Evolutionary conservation across 2,888 invertebrate genomes (phyloP).

Genomic region (Thecophora atra): DNA sequence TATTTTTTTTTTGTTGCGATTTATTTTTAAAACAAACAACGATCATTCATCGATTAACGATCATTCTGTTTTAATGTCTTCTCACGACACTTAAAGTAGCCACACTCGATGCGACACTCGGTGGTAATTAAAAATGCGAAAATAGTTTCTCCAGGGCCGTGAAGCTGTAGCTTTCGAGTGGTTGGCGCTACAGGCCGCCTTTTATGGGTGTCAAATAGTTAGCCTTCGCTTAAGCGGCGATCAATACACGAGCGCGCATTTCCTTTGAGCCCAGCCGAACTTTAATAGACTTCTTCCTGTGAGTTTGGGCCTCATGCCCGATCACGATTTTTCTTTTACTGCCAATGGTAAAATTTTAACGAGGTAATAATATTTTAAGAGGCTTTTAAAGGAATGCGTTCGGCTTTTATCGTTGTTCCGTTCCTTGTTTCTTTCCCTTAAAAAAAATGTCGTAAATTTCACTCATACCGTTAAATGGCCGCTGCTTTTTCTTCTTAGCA

Average conservation of each 20-base stretch:
- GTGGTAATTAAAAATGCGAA: too few species aligned
- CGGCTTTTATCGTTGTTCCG: too few species aligned
- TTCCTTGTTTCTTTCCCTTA: too few species aligned
- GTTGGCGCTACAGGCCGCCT: background rate
- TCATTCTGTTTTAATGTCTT: too few species aligned
- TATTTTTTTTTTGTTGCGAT: background rate
- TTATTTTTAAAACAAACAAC: background rate
- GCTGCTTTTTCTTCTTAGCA: too few species aligned
- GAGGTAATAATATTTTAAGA: constrained; percentile 12
- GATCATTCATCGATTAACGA: too few species aligned
- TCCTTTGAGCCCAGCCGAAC: background rate
- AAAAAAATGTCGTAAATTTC: too few species aligned
- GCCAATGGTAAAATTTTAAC: constrained; percentile 14
- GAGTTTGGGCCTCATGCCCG: constrained; percentile 3
- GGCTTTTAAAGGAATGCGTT: background rate
- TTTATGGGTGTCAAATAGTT: constrained; percentile 17
- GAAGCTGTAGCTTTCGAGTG: background rate
- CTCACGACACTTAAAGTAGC: too few species aligned
- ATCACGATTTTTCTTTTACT: constrained; percentile 3
- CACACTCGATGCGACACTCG: too few species aligned
- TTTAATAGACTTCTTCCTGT: background rate
- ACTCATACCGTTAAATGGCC: too few species aligned
- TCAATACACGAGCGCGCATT: background rate
- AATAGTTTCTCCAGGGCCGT: too few species aligned
- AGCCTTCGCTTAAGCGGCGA: constrained; percentile 2